phyloP scores from a whole-genome alignment of 2,113 vertebrate genomes.

The Tenrec ecaudatus region DNA sequence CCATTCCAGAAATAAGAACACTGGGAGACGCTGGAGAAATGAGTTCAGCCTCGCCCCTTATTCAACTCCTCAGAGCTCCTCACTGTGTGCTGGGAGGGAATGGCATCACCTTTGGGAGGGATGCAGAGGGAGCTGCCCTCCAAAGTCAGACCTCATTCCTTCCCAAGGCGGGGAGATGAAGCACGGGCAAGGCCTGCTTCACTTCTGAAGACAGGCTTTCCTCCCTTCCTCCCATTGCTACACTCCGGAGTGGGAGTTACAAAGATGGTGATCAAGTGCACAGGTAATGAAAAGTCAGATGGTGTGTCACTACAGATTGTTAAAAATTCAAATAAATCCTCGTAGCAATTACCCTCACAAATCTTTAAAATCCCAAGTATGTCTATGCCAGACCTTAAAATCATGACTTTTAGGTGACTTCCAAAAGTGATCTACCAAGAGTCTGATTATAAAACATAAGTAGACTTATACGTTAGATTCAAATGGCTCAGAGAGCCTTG shows the following conservation, averaged over 20 bases:
- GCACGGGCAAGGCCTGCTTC: not conserved
- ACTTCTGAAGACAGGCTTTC: conserved; percentile 11
- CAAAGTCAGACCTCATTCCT: not conserved
- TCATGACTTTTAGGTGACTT: not conserved
- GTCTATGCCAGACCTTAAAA: not conserved
- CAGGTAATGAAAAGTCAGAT: conserved; percentile 2
- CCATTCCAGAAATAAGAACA: not conserved
- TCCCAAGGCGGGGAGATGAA: conserved; percentile 22
- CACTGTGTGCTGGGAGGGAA: not conserved
- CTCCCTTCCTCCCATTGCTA: not conserved
- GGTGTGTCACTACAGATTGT: not conserved
- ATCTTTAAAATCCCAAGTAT: not conserved
- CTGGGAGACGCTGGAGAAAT: not conserved
- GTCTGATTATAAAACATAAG: conserved; percentile 14
- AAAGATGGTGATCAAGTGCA: not conserved
- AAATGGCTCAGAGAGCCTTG: conserved; percentile 7
- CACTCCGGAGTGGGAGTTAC: not conserved
- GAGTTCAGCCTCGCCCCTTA: not conserved
- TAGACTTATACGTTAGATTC: not conserved
- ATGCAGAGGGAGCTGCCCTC: not conserved
- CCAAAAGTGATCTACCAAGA: not conserved
- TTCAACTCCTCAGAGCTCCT: not conserved
- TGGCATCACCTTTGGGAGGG: not conserved
- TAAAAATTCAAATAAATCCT: conserved; percentile 19
- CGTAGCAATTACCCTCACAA: not conserved